phyloP scores from a whole-genome alignment of 2,888 invertebrate genomes.

The Rhynchonema sp. region DNA sequence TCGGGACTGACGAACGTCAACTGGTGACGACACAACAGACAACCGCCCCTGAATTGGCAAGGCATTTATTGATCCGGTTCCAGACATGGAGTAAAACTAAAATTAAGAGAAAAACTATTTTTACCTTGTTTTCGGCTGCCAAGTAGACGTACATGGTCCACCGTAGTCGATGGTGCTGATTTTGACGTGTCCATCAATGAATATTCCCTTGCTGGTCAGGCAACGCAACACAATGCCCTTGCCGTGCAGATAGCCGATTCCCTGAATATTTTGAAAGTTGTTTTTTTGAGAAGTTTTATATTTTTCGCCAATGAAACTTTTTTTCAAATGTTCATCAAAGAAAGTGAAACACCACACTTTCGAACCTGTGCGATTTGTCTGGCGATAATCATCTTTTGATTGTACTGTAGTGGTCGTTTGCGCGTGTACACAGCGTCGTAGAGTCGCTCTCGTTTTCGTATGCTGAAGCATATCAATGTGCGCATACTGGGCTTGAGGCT shows the following conservation, averaged over 20 bases:
- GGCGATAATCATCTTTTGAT: slow-evolving; percentile 26
- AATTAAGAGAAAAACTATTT: no score
- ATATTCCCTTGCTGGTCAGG: slow-evolving; percentile 32
- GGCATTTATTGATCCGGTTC: not conserved
- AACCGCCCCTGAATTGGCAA: slow-evolving; percentile 21
- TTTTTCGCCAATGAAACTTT: no score
- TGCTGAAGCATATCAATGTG: not conserved
- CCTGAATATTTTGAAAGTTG: no score
- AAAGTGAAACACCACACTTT: no score
- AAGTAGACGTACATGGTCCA: not conserved
- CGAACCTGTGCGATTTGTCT: slow-evolving; percentile 29
- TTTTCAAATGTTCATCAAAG: no score
- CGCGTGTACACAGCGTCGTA: slow-evolving; percentile 28
- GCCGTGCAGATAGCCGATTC: slow-evolving; percentile 35
- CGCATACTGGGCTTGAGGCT: no score
- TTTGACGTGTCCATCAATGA: slow-evolving; percentile 32
- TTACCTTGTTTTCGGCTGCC: not conserved
- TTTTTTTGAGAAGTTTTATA: no score
- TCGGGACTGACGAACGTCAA: slow-evolving; percentile 27
- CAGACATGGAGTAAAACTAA: no score
- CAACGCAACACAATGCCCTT: slow-evolving; percentile 32
- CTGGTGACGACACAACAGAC: slow-evolving; percentile 25
- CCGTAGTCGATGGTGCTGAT: slow-evolving; percentile 32
- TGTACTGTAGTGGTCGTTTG: slow-evolving; percentile 22
- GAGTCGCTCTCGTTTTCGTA: slow-evolving; percentile 28